These are phyloP conservation scores for Heterochromis multidens DNA, from an alignment of 2,113 vertebrate genomes.

Conservation along the genomic window DNA sequence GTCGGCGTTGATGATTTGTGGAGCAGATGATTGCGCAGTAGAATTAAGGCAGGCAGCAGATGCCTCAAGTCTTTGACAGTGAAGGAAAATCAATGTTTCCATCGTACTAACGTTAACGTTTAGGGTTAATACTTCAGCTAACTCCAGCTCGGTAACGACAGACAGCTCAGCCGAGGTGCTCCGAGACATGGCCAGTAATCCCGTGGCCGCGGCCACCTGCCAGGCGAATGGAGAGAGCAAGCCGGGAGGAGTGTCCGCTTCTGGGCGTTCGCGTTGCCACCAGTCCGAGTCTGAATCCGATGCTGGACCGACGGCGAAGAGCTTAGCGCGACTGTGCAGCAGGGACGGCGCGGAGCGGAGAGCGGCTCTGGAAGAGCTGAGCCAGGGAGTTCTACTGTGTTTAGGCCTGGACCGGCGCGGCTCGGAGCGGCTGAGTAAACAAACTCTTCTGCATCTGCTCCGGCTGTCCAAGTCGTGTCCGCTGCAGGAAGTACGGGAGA, in stretches of 20 bases:
- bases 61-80: neutral
- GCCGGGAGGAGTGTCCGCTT: neutral
- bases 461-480: conserved; percentile 65
- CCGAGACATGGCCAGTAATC: conserved; percentile 35
- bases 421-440: conserved; percentile 31
- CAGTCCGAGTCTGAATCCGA: conserved; percentile 42
- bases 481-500: conserved; percentile 51
- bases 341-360: conserved; percentile 56
- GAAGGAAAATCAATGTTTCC: neutral
- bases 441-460: conserved; percentile 67
- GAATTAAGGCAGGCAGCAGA: neutral
- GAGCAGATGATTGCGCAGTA: neutral
- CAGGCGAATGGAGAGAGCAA: conserved; percentile 10
- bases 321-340: conserved; percentile 60
- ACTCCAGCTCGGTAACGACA: neutral
- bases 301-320: conserved; percentile 11
- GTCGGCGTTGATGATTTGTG: neutral
- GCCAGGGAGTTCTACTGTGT: conserved; percentile 29
- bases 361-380: conserved; percentile 63
- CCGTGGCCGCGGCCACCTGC: neutral
- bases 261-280: neutral
- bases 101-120: neutral
- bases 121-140: neutral
- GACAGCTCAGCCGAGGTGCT: neutral
- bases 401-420: conserved; percentile 30